Conservation (phyloP, 2,888 invertebrate genomes). For the Rugalucina vietnamica region DNA sequence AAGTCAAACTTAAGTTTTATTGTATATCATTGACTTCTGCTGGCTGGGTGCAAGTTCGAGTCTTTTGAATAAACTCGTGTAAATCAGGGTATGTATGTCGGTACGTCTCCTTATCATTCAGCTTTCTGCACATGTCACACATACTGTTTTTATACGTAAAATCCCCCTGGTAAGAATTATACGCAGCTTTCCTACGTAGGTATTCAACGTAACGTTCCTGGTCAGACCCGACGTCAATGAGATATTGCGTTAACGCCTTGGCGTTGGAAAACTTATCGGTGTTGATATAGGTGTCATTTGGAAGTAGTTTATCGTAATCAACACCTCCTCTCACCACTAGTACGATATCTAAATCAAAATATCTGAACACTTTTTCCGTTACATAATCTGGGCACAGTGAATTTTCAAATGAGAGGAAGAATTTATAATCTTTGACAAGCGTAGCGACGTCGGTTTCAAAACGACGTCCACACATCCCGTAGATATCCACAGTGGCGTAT, state of each 20-base stretch:
- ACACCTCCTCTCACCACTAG: slow-evolving; percentile 78
- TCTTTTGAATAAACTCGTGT: neutral
- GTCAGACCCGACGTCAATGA: slow-evolving; percentile 24
- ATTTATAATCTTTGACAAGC: slow-evolving; percentile 69
- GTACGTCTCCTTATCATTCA: slow-evolving; percentile 32
- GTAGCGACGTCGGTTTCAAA: neutral
- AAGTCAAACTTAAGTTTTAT: no score
- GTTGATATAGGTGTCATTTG: slow-evolving; percentile 79
- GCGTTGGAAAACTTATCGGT: slow-evolving; percentile 74
- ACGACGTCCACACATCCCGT: slow-evolving; percentile 56
- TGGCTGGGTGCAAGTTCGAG: neutral
- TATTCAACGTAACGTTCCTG: slow-evolving; percentile 33
- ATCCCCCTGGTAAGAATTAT: neutral
- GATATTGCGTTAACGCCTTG: slow-evolving; percentile 41
- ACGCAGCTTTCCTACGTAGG: slow-evolving; percentile 38
- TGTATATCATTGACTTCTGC: neutral
- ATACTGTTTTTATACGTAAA: slow-evolving; percentile 11
- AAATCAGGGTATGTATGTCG: neutral
- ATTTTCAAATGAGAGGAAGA: slow-evolving; percentile 79
- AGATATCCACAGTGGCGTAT: slow-evolving; percentile 59
- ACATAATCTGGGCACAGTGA: slow-evolving; percentile 79
- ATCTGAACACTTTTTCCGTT: slow-evolving; percentile 76
- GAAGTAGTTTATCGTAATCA: slow-evolving; percentile 74
- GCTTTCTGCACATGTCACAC: slow-evolving; percentile 43
- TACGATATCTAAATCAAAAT: slow-evolving; percentile 69